These are phyloP conservation scores for Syngnathus floridae DNA, from an alignment of 2,113 vertebrate genomes.

Conservation along the genomic window DNA sequence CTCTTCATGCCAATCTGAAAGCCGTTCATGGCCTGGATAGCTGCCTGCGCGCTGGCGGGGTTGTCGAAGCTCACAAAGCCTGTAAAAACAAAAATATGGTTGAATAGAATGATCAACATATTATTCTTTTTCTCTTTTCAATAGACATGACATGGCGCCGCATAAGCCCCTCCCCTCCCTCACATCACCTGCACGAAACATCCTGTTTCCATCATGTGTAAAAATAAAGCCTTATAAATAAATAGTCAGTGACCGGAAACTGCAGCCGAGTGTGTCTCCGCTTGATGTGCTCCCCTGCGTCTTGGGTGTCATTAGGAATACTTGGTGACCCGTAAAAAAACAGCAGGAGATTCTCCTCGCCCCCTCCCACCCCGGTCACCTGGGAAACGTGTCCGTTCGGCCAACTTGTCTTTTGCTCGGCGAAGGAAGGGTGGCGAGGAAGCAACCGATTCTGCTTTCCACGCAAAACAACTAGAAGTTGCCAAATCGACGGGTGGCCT, in stretches of 20 bases:
- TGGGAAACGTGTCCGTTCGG: constrained; percentile 46
- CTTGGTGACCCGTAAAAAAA: constrained; percentile 64
- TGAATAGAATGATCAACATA: too few species aligned
- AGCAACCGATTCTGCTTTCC: background rate
- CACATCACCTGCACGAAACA: constrained; percentile 32
- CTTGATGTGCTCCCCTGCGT: constrained; percentile 54
- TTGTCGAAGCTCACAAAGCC: constrained; percentile 99
- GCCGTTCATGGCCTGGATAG: constrained; percentile 98
- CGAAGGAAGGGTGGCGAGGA: constrained; percentile 19
- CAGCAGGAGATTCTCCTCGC: constrained; percentile 52
- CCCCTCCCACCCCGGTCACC: constrained; percentile 33
- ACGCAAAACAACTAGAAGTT: too few species aligned
- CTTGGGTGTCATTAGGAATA: constrained; percentile 59
- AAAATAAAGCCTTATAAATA: constrained; percentile 50
- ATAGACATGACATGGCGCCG: background rate
- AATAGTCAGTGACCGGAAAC: constrained; percentile 67
- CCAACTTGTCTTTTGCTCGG: constrained; percentile 27
- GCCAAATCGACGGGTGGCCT: background rate
- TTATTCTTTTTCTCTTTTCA: too few species aligned
- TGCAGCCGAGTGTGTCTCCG: constrained; percentile 55
- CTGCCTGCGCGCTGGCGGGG: constrained; percentile 93
- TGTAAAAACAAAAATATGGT: constrained; percentile 36
- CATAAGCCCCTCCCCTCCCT: constrained; percentile 10
- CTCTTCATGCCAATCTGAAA: constrained; percentile 98
- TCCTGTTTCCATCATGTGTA: constrained; percentile 59